phyloP scores from a whole-genome alignment of 2,888 invertebrate species.

The Sipunculus nudus region DNA sequence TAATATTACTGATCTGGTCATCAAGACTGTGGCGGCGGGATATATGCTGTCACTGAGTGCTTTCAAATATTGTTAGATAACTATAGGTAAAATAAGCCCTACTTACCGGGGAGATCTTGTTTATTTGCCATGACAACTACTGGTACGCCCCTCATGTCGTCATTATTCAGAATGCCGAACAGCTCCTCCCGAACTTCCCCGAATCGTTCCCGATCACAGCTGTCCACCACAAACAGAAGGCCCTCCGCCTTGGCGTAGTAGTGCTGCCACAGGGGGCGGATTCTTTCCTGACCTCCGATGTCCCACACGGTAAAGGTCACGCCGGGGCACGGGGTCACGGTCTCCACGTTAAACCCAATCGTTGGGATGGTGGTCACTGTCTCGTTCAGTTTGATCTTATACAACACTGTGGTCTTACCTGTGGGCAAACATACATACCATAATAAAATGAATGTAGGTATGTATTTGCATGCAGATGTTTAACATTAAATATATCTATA shows the following conservation, averaged over 20 bases:
- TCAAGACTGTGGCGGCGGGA: no score
- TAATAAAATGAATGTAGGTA: no score
- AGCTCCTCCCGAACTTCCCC: constrained; percentile 59
- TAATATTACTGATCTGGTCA: no score
- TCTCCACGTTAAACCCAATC: constrained; percentile 65
- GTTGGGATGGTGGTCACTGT: constrained; percentile 61
- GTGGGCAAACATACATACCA: no score
- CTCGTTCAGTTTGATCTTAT: constrained; percentile 64
- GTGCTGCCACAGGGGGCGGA: constrained; percentile 61
- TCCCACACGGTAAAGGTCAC: constrained; percentile 65
- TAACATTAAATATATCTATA: no score
- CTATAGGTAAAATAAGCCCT: no score
- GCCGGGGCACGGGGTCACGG: constrained; percentile 56
- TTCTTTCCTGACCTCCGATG: constrained; percentile 64
- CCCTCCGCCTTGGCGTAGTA: constrained; percentile 60
- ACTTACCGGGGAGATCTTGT: constrained; percentile 61
- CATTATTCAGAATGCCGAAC: constrained; percentile 46
- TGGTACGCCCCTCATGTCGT: constrained; percentile 61
- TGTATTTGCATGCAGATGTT: no score
- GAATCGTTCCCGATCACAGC: constrained; percentile 55
- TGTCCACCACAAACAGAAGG: constrained; percentile 62
- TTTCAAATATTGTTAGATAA: no score
- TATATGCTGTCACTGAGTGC: no score
- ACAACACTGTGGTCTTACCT: constrained; percentile 65
- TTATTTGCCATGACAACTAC: constrained; percentile 65